These are phyloP conservation scores for Platichthys stellatus DNA, from an alignment of 2,113 vertebrate genomes.

Conservation along the genomic window DNA sequence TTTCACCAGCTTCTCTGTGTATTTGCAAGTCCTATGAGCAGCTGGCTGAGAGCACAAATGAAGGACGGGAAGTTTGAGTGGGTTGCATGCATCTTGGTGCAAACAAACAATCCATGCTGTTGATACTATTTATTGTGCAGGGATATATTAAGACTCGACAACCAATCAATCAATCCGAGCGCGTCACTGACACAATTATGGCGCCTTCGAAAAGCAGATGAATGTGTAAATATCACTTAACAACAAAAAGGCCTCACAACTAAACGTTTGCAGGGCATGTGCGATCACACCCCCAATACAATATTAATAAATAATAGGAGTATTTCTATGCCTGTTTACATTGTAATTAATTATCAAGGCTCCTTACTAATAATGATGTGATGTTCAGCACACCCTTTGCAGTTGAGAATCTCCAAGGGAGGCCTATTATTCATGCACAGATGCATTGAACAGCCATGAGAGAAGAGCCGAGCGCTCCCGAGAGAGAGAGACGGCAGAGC, in stretches of 20 bases:
- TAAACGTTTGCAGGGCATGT: neutral
- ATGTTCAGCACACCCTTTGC: slow-evolving; percentile 35
- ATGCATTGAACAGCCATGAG: slow-evolving; percentile 49
- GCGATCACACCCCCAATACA: neutral
- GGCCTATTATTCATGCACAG: slow-evolving; percentile 54
- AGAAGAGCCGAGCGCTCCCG: slow-evolving; percentile 50
- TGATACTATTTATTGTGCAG: slow-evolving; percentile 32
- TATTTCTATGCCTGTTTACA: slow-evolving; percentile 1
- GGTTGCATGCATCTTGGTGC: slow-evolving; percentile 55
- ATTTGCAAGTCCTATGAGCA: slow-evolving; percentile 56
- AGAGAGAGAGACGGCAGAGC: slow-evolving; percentile 25
- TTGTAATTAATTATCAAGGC: slow-evolving; percentile 42
- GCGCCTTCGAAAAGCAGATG: slow-evolving; percentile 9
- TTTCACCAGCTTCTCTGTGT: slow-evolving; percentile 30
- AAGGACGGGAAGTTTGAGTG: slow-evolving; percentile 68
- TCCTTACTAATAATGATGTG: slow-evolving; percentile 52
- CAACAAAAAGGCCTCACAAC: neutral
- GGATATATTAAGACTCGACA: slow-evolving; percentile 34
- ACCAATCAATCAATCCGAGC: slow-evolving; percentile 12
- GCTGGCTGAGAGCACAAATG: slow-evolving; percentile 49
- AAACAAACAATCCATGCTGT: slow-evolving; percentile 57
- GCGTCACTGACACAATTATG: slow-evolving; percentile 9
- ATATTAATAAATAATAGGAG: slow-evolving; percentile 7
- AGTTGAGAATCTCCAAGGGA: slow-evolving; percentile 50
- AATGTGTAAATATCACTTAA: neutral